Evolutionary conservation across 2,797 vertebrate species (phyloP), one percentile per base, ranked within the genome.

Genomic region (Sebastes flavidus): DNA sequence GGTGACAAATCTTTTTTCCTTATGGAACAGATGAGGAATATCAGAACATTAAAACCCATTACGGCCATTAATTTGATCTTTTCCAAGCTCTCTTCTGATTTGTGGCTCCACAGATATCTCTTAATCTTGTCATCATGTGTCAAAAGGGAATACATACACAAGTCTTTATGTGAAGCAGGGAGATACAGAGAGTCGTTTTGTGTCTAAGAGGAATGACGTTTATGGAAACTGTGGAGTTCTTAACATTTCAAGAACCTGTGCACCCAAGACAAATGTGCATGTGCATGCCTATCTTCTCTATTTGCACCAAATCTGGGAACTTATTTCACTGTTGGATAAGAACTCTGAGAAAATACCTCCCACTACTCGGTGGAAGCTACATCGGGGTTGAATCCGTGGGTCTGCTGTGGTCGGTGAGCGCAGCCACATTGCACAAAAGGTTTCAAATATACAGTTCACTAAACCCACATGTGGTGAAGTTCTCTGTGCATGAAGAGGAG

Each of bases 331-430:
- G 14, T 46, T 46, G 42, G 42, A 46, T 46, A 18, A 46, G 42
- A 46, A 46, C 14, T 46, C 42, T 46, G 14, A 46, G 14, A 46
- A 46, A 16, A 46, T 46, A 46, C 42, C 42, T 46, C 11, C 86
- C 94, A 2, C 94, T 95, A 0, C 87, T 95, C 68, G 88, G 91
- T 0, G 96, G 95, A 36, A 83, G 94, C 92, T 95, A 94, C 0
- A 59, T 73, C 0, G 95, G 96, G 7, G 73, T 95, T 8, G 94
- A 96, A 78, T 95, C 96, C 59, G 95, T 95, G 95, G 96, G 96
- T 42, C 93, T 94, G 76, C 84, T 97, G 77, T 96, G 96, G 96
- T 90, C 95, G 4, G 2, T 97, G 92, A 82, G 82, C 86, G 9
- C 96, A 0, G 70, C 78, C 13, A 36, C 38, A 2, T 88, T 86